phyloP scores from a whole-genome alignment of 2,888 invertebrate genomes.

The Amblyjoppa proteus region DNA sequence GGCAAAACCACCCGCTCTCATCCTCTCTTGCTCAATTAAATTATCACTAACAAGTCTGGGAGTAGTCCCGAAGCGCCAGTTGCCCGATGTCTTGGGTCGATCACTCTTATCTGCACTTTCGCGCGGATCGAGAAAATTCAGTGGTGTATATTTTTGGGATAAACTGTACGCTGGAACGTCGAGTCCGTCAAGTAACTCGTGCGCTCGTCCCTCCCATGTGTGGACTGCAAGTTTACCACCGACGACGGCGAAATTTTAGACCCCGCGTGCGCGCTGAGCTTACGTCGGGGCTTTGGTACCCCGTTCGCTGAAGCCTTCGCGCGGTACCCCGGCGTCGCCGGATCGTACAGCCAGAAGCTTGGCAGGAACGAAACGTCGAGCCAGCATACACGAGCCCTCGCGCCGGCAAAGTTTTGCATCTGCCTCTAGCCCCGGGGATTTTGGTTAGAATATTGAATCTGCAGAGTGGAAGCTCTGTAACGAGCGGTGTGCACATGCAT shows the following conservation, averaged over 20 bases:
- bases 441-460: slow-evolving; percentile 85
- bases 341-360: slow-evolving; percentile 61
- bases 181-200: slow-evolving; percentile 82
- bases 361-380: slow-evolving; percentile 62
- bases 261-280: slow-evolving; percentile 43
- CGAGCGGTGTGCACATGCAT: slow-evolving; percentile 78
- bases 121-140: background rate
- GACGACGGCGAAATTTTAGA: slow-evolving; percentile 67
- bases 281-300: slow-evolving; percentile 58
- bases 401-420: slow-evolving; percentile 83
- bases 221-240: slow-evolving; percentile 65
- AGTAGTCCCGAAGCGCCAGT: background rate
- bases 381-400: slow-evolving; percentile 66
- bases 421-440: slow-evolving; percentile 83
- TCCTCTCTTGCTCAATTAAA: slow-evolving; percentile 4
- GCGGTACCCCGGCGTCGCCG: slow-evolving; percentile 41
- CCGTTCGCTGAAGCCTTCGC: slow-evolving; percentile 40
- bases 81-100: background rate
- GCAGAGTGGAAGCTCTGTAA: slow-evolving; percentile 83
- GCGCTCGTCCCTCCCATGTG: slow-evolving; percentile 52
- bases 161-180: slow-evolving; percentile 77
- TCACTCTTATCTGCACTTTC: background rate
- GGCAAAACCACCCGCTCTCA: slow-evolving; percentile 43
- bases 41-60: background rate
- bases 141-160: slow-evolving; percentile 71